phyloP scores from a whole-genome alignment of 1,140 invertebrate genomes.

The Macrobrachium rosenbergii region DNA sequence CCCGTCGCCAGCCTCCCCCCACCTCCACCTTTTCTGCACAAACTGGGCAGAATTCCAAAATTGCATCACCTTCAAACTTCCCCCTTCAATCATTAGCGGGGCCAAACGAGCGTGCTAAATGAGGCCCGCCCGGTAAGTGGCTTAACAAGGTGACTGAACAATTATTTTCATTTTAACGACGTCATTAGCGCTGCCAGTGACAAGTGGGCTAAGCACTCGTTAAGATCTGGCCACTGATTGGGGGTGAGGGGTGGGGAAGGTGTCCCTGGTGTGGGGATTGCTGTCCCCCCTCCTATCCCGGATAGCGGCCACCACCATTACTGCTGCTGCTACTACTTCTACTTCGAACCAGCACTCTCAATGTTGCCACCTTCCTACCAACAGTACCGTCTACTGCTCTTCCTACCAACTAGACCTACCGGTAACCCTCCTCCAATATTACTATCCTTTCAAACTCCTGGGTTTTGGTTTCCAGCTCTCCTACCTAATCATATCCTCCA shows the following conservation, averaged over 20 bases:
- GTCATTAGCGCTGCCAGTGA: slow-evolving; percentile 61
- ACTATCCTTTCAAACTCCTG: no score
- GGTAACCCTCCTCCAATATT: no score
- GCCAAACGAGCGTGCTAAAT: slow-evolving; percentile 54
- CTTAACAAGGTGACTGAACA: slow-evolving; percentile 63
- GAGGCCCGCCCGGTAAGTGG: slow-evolving; percentile 60
- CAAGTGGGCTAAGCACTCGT: slow-evolving; percentile 57
- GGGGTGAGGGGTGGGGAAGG: slow-evolving; percentile 7
- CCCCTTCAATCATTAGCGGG: slow-evolving; percentile 60
- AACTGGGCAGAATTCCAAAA: neutral
- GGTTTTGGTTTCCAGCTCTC: no score
- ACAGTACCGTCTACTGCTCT: no score
- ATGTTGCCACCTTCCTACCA: no score
- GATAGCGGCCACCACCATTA: neutral
- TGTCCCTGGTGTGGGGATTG: neutral
- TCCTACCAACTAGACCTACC: no score
- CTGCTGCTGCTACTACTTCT: neutral
- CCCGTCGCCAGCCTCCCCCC: neutral
- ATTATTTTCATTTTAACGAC: slow-evolving; percentile 64
- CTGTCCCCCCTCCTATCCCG: neutral
- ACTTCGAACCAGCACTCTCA: neutral
- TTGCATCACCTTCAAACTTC: neutral
- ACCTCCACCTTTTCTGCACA: neutral
- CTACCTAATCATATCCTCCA: no score
- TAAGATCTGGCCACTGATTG: slow-evolving; percentile 61